Evolutionary conservation across 2,113 vertebrate species (phyloP), one percentile per base, ranked within the genome.

Genomic region (Nycticebus coucang): DNA sequence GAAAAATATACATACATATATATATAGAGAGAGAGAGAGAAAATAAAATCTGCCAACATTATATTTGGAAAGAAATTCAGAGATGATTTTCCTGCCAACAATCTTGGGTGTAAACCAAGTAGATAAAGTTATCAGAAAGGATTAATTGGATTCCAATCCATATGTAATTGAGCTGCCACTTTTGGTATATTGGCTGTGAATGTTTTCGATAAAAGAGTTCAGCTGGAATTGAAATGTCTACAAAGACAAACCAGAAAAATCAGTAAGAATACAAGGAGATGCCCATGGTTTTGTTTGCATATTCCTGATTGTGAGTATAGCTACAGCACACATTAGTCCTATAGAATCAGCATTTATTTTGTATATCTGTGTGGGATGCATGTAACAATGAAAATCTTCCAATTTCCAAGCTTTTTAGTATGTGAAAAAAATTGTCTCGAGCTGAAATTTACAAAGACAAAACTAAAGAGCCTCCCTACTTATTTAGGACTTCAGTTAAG

Each of bases 51-150:
- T 62, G 1, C 96, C 88, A 91, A 83, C 83, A 97, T 84, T 71
- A 68, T 89, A 75, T 78, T 93, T 95, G 77, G 79, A 95, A 96
- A 95, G 93, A 84, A 96, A 93, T 71, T 95, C 95, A 68, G 88
- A 97, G 82, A 81, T 69, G 41, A 80, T 75, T 93, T 75, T 97
- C 93, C 81, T 93, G 92, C 96, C 92, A 93, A 82, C 19, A 84
- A 57, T 89, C 94, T 81, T 77, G n/a, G 57, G 35, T 95, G 64
- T 33, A 94, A 93, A 97, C 95, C 53, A 97, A 97, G 92, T 24
- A 97, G 94, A 96, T 50, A 85, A 91, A 93, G 77, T 91, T 96
- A 95, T 91, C 62, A 53, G 88, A 88, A 97, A 84, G 93, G 75
- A 79, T 97, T 93, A 96, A 95, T 87, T 96, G 92, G 92, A 50